Evolutionary conservation across 2,797 vertebrate genomes (phyloP), one percentile per base, ranked within the genome.

Genomic region (Acanthurus leucopareius): DNA sequence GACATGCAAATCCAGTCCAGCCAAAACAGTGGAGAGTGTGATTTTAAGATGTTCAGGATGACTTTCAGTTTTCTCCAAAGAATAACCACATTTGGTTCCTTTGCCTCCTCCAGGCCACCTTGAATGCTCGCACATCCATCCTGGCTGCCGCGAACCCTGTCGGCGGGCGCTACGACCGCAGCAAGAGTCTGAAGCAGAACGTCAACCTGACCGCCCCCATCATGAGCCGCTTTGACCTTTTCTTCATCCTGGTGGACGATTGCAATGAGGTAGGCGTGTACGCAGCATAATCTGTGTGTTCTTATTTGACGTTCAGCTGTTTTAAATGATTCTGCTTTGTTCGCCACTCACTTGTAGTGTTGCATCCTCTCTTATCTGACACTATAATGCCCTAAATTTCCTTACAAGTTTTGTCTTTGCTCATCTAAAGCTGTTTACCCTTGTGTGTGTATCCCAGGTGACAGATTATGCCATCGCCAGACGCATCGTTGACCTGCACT

Each of bases 181-280:
- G 98, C 78, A 99, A 98, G 91, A 99, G 98, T 1, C 93, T 99
- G 90, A 99, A 99, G 89, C 98, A 99, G 91, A 99, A 99, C 56
- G 95, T 99, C 79, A 99, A 98, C 91, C 92, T 99, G 80, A 94
- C 95, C 0, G 97, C 98, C n/a, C 98, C 98, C 68, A 99, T 99
- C 91, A 99, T 99, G 98, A 99, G 98, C 66, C 96, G 98, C 79
- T 99, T 99, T 52, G 98, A 99, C 94, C 97, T 99, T 78, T 99
- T 99, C 94, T 99, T 99, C 94, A 98, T 99, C 91, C 96, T 99
- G 82, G 98, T 99, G 91, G 98, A 99, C 64, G 98, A 99, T 77
- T 98, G 97, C 73, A 99, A 99, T 63, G 97, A 99, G 97, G 98
- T 98, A 94, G 15, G 49, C 7, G 4, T 52, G 13, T 14, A 53